Evolutionary conservation across 2,888 invertebrate genomes (phyloP), one percentile per base, ranked within the genome.

Genomic region (Stomorhina lunata): DNA sequence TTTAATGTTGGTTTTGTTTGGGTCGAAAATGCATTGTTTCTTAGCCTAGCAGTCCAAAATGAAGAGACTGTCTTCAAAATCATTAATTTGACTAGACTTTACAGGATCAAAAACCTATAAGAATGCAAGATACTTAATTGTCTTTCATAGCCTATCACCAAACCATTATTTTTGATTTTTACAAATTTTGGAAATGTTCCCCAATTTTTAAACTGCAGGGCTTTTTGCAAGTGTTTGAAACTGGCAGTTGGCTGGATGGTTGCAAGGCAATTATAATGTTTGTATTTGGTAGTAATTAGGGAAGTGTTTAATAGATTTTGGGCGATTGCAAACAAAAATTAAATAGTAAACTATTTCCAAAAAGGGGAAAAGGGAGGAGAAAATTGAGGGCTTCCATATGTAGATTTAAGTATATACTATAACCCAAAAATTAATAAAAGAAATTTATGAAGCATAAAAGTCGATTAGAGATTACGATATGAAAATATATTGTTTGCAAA

Each of bases 251-350:
- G 53, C 32, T 75, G 40, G 50, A 59, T 69, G 53, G 53, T 34
- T 75, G 40, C 43, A 59, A 68, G 66, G 71, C 81, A 71, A 77
- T 81, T 77, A 77, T 77, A 59, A 40, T 76, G 81, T 77, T 81
- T 77, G 76, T 34, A 72, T 76, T 78, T 77, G 71, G 27, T 55
- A 76, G 77, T 81, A 77, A 81, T 81, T 77, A 77, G 81, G 59
- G 29, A 81, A 66, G 71, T 66, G 81, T 77, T 81, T 71, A 77
- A 81, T 81, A 81, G 76, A 72, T 76, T 77, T 71, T 77, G n/a
- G 76, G 29, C n/a, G 37, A 57, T 57, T 77, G 48, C 59, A 77
- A 61, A 77, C 29, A 77, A 68, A 37, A 77, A 76, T 68, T 76
- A 57, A 68, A 68, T 68, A 59, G n/a, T 40, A 22, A 40, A 50